A percentile compares a stretch with the other conserved stretches of the same genome.
Conservation (phyloP, 2,888 invertebrate species). For the Papilio gigon region DNA sequence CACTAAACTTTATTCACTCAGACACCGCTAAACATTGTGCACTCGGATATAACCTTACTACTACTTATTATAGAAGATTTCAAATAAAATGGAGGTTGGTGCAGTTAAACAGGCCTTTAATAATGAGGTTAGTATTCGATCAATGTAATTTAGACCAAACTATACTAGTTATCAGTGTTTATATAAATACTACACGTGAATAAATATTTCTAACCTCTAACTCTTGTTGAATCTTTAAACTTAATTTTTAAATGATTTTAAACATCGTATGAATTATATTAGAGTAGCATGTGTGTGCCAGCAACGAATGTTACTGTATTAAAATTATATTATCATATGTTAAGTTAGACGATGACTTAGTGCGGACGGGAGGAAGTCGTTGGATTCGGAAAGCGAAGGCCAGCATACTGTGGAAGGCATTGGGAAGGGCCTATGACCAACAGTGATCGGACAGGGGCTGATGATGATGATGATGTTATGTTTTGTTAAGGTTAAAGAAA, state of each 20-base stretch:
- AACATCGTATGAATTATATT: not conserved
- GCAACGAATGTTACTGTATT: no score
- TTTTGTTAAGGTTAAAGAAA: no score
- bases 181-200: constrained; percentile 1
- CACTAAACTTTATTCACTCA: not conserved
- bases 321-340: no score
- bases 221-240: not conserved
- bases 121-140: constrained; percentile 64
- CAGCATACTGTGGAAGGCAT: no score
- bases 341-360: no score
- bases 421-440: no score
- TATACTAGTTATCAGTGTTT: not conserved
- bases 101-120: constrained; percentile 79
- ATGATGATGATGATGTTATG: no score
- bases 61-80: constrained; percentile 9
- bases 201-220: constrained; percentile 4
- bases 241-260: not conserved
- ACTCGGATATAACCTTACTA: not conserved
- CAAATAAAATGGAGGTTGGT: constrained; percentile 71
- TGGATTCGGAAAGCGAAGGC: no score
- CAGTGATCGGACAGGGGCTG: no score
- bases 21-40: not conserved
- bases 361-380: no score
- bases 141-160: not conserved
- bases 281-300: no score